phyloP scores from a whole-genome alignment of 2,888 invertebrate species.

The Microplitis deprimator region DNA sequence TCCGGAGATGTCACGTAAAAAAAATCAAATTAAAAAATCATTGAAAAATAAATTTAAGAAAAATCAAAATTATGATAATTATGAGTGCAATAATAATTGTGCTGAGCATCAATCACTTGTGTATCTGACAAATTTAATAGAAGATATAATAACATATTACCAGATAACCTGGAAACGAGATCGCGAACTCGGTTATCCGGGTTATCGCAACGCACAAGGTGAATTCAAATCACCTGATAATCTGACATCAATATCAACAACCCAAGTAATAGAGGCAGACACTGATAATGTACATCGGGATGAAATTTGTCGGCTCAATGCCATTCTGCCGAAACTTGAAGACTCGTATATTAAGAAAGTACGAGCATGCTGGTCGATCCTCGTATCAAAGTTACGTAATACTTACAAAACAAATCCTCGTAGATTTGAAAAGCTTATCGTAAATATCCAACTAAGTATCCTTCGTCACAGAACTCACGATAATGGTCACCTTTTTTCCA shows the following conservation, averaged over 20 bases:
- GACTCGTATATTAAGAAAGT: constrained; percentile 54
- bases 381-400: constrained; percentile 50
- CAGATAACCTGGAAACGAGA: no score
- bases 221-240: neutral
- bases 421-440: constrained; percentile 47
- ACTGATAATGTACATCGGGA: constrained; percentile 49
- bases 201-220: no score
- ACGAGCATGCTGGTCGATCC: constrained; percentile 49
- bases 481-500: constrained; percentile 25
- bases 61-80: no score
- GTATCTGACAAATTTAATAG: no score
- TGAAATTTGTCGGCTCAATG: constrained; percentile 57
- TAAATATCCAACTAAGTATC: constrained; percentile 43
- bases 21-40: no score
- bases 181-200: no score
- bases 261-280: constrained; percentile 33
- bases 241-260: neutral
- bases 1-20: no score
- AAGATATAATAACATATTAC: no score
- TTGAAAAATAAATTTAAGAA: no score
- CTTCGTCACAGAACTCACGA: constrained; percentile 45
- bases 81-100: no score
- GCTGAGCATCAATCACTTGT: no score
- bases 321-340: constrained; percentile 58
- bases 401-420: constrained; percentile 40